Evolutionary conservation across 2,888 invertebrate genomes (phyloP).

Genomic region (Morpho achilles): DNA sequence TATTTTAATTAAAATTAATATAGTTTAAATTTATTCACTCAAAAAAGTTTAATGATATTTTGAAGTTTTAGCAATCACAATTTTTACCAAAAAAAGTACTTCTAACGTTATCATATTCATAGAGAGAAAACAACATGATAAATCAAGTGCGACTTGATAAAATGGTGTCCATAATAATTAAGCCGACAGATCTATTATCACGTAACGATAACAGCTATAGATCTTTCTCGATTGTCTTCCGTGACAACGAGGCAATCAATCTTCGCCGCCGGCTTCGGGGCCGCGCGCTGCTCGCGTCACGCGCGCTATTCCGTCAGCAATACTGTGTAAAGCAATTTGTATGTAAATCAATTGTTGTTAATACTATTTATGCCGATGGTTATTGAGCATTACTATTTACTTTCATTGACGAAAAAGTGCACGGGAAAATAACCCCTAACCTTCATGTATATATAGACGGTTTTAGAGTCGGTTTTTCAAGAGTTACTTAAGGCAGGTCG

Average conservation of each 20-base stretch:
- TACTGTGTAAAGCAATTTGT: constrained; percentile 79
- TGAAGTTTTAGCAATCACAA: no score
- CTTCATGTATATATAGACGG: constrained; percentile 29
- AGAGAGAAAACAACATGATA: neutral
- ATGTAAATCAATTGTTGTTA: constrained; percentile 79
- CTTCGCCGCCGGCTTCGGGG: constrained; percentile 33
- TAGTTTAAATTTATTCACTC: no score
- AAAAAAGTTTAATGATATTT: no score
- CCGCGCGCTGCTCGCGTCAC: constrained; percentile 60
- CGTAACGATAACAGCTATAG: constrained; percentile 9
- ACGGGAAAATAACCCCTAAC: constrained; percentile 40
- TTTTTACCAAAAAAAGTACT: no score
- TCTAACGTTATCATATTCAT: no score
- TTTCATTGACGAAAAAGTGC: constrained; percentile 41
- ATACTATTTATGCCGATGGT: constrained; percentile 77
- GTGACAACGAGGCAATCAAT: constrained; percentile 19
- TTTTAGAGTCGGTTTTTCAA: constrained; percentile 24
- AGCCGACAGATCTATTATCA: constrained; percentile 19
- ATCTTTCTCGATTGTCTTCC: constrained; percentile 8
- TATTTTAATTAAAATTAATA: no score
- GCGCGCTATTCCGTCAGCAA: constrained; percentile 75
- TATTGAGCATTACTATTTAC: constrained; percentile 74
- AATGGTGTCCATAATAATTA: constrained; percentile 5
- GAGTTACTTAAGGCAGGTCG: constrained; percentile 40
- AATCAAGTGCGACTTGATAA: neutral